These are phyloP conservation scores for Lophotis ruficrista DNA, from an alignment of 2,113 vertebrate genomes.

Conservation along the genomic window DNA sequence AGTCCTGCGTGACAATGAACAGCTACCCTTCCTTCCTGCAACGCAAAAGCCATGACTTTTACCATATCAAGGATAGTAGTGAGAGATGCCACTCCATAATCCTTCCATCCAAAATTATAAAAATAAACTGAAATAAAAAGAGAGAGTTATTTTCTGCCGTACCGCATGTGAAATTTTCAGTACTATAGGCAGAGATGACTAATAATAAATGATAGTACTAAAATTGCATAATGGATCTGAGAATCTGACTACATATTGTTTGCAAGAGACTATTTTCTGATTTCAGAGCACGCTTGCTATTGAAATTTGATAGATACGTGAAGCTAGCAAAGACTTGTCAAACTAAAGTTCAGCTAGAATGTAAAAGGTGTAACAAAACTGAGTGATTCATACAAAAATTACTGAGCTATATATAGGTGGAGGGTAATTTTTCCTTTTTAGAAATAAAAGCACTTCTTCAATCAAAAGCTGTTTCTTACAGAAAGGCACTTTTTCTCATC, in stretches of 20 bases:
- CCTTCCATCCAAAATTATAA: constrained; percentile 99
- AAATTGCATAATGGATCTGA: not conserved
- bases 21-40: constrained; percentile 94
- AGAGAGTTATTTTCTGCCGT: not conserved
- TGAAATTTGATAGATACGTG: not conserved
- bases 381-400: constrained; percentile 34
- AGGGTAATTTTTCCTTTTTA: not conserved
- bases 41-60: constrained; percentile 95
- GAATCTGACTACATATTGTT: not conserved
- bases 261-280: not conserved
- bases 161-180: not conserved
- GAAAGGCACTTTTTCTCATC: not conserved
- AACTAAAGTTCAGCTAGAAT: constrained; percentile 27
- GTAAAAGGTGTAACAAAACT: constrained; percentile 25
- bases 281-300: not conserved
- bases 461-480: not conserved
- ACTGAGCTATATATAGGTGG: not conserved
- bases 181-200: not conserved
- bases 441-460: constrained; percentile 10
- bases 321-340: not conserved
- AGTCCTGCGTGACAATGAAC: constrained; percentile 96
- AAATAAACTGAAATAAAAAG: constrained; percentile 88
- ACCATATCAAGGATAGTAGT: constrained; percentile 97
- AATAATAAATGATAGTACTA: not conserved
- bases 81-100: constrained; percentile 95